Percentiles rank a stretch among this genome's conserved stretches.
Evolutionary conservation across 2,888 invertebrate genomes (phyloP).

Genomic region (Epiblema foenella): DNA sequence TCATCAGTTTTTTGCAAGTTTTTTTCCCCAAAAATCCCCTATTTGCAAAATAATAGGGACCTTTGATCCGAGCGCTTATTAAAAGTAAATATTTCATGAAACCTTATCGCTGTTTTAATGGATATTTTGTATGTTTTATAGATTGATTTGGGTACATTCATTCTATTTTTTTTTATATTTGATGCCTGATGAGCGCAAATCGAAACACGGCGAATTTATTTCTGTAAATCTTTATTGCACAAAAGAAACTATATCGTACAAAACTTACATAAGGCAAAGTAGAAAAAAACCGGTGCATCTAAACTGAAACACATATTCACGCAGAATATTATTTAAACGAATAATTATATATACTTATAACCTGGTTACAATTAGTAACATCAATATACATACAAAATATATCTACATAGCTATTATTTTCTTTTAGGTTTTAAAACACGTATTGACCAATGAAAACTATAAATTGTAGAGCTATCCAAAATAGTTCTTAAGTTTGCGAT

Average conservation of each 20-base stretch:
- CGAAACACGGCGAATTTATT: background rate
- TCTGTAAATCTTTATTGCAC: no score
- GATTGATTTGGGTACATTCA: conserved; percentile 24
- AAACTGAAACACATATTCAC: no score
- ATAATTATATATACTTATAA: no score
- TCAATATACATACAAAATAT: no score
- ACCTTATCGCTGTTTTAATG: conserved; percentile 62
- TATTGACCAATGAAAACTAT: background rate
- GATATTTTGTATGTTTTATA: conserved; percentile 46
- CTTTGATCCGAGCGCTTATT: conserved; percentile 83
- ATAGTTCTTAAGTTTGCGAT: background rate
- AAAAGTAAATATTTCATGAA: conserved; percentile 83
- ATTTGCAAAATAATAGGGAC: conserved; percentile 80
- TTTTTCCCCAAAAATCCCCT: conserved; percentile 72
- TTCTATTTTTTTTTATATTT: background rate
- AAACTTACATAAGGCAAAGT: no score
- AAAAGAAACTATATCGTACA: no score
- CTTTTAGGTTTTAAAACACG: background rate
- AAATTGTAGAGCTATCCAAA: background rate
- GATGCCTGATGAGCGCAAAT: background rate
- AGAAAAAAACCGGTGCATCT: no score
- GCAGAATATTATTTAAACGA: no score
- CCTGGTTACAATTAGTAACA: no score
- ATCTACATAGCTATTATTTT: background rate
- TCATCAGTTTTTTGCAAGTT: conserved; percentile 50